These are phyloP conservation scores for Hemichromis elongatus DNA, from an alignment of 2,113 vertebrate species.

Conservation along the genomic window DNA sequence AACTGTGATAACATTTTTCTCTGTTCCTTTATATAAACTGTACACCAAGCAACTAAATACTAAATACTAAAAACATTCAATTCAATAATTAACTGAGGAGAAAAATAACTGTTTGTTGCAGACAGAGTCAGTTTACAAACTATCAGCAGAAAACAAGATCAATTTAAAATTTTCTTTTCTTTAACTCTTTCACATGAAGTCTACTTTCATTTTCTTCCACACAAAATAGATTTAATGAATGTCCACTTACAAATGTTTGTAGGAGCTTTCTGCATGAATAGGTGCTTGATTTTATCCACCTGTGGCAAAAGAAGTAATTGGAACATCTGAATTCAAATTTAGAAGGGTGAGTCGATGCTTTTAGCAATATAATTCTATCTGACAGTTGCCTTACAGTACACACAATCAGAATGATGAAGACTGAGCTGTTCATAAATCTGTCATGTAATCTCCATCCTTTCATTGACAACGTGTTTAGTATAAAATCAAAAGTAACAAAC, in stretches of 20 bases:
- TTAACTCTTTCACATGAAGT: background rate
- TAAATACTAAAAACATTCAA: background rate
- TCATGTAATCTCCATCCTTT: background rate
- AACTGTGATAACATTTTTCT: too few relatives aligned
- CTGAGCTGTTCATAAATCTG: background rate
- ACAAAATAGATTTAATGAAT: background rate
- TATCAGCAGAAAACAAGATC: background rate
- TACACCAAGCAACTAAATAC: background rate
- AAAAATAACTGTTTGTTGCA: too few relatives aligned
- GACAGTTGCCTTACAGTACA: background rate
- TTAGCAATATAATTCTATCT: background rate
- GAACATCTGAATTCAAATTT: background rate
- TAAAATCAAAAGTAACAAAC: background rate
- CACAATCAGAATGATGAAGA: background rate
- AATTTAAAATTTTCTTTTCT: background rate
- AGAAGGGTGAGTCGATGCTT: background rate
- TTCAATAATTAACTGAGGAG: background rate
- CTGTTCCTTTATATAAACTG: background rate
- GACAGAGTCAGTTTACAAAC: background rate
- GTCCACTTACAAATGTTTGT: background rate
- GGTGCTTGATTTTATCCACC: background rate
- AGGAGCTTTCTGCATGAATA: background rate
- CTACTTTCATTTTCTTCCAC: background rate
- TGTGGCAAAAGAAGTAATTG: background rate
- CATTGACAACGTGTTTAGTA: background rate